phyloP scores from a whole-genome alignment of 2,888 invertebrate species.

The Aquatica leii region DNA sequence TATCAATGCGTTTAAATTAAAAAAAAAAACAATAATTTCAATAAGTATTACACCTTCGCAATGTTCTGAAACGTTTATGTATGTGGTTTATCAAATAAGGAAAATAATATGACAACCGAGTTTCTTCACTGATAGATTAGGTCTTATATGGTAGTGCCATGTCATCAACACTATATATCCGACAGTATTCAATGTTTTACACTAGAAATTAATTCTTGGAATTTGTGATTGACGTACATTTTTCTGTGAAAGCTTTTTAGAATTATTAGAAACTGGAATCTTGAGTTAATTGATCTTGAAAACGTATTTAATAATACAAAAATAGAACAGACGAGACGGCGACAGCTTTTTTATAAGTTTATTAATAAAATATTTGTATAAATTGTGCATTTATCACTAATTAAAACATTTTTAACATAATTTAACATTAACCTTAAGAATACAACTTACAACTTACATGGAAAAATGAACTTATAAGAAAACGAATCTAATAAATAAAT shows the following conservation, averaged over 20 bases:
- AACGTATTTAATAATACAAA: slow-evolving; percentile 39
- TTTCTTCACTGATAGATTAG: slow-evolving; percentile 34
- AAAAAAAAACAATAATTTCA: slow-evolving; percentile 17
- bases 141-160: slow-evolving; percentile 33
- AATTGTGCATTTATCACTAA: slow-evolving; percentile 46
- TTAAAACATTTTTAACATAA: slow-evolving; percentile 34
- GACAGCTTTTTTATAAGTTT: slow-evolving; percentile 41
- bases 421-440: neutral
- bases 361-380: slow-evolving; percentile 43
- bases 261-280: slow-evolving; percentile 49
- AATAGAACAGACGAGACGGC: slow-evolving; percentile 44
- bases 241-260: slow-evolving; percentile 47
- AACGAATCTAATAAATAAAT: neutral
- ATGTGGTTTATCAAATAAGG: slow-evolving; percentile 28
- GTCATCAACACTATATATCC: slow-evolving; percentile 36
- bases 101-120: slow-evolving; percentile 34
- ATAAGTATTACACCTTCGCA: slow-evolving; percentile 35
- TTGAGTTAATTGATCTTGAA: slow-evolving; percentile 48
- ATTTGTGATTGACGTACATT: slow-evolving; percentile 42
- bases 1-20: neutral
- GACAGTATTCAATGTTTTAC: slow-evolving; percentile 41
- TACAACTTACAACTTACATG: neutral
- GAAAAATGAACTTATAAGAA: neutral
- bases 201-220: slow-evolving; percentile 43
- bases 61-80: slow-evolving; percentile 21